Percentiles rank a stretch among this genome's conserved stretches.
These are phyloP conservation scores for Naja naja DNA, from an alignment of 2,113 vertebrate genomes.

Conservation along the genomic window DNA sequence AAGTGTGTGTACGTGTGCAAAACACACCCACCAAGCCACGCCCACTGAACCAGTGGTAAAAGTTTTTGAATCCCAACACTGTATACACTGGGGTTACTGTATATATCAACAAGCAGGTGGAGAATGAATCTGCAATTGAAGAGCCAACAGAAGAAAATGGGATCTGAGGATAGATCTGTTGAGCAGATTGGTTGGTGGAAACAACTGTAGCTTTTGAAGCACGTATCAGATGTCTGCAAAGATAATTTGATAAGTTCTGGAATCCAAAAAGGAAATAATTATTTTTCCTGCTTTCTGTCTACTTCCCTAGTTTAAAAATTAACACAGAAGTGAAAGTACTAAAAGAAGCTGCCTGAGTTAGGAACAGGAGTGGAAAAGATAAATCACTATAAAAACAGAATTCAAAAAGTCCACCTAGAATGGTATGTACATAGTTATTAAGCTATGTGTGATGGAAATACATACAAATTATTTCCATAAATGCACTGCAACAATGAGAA, in stretches of 20 bases:
- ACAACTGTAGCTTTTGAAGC: neutral
- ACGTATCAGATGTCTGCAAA: neutral
- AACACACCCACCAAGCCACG: too few relatives aligned
- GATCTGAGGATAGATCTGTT: neutral
- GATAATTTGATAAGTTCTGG: neutral
- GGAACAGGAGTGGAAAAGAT: neutral
- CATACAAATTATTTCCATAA: neutral
- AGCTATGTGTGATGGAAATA: neutral
- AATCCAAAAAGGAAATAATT: neutral
- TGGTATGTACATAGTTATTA: neutral
- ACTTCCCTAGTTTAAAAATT: neutral
- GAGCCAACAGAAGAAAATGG: neutral
- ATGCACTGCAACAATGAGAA: neutral
- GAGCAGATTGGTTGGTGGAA: neutral
- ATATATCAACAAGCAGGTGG: neutral
- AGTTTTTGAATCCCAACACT: too few relatives aligned
- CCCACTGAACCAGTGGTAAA: too few relatives aligned
- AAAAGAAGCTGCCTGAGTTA: neutral
- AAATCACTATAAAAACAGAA: neutral
- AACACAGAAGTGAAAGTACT: neutral
- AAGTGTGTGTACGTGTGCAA: too few relatives aligned
- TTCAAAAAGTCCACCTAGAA: neutral
- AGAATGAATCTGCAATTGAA: neutral
- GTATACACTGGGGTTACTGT: neutral
- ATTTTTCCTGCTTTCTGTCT: neutral